A percentile compares a stretch with the other conserved stretches of the same genome.
phyloP scores from a whole-genome alignment of 2,888 invertebrate species.

The Ethmia dodecea region DNA sequence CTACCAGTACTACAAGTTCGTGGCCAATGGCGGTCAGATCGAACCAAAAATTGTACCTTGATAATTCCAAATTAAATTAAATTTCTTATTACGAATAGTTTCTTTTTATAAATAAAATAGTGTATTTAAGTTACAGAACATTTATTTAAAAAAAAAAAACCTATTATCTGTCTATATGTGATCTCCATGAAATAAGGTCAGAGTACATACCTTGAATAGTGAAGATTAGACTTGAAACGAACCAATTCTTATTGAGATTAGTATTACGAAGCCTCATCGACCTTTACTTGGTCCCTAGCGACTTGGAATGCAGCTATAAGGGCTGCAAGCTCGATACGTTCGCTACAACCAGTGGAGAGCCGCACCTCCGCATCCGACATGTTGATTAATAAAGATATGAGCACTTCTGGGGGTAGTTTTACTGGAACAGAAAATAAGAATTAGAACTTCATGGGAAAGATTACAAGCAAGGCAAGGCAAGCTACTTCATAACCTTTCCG shows the following conservation, averaged over 20 bases:
- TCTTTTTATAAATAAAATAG: no score
- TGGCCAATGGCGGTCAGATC: slow-evolving; percentile 16
- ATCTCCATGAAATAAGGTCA: no score
- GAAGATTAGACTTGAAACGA: no score
- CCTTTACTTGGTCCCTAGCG: slow-evolving; percentile 78
- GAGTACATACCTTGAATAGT: no score
- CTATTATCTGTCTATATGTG: no score
- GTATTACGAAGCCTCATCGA: slow-evolving; percentile 21
- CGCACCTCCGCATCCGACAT: slow-evolving; percentile 94
- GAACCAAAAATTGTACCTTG: slow-evolving; percentile 8
- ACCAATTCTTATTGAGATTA: neutral
- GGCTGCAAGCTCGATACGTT: slow-evolving; percentile 92
- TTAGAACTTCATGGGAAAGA: no score
- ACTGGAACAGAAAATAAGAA: slow-evolving; percentile 82
- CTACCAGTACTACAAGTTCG: slow-evolving; percentile 21
- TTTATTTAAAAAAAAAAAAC: no score
- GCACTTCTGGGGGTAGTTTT: slow-evolving; percentile 88
- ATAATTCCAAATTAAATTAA: no score
- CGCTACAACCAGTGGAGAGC: slow-evolving; percentile 90
- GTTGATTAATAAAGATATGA: slow-evolving; percentile 88
- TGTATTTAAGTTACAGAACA: no score
- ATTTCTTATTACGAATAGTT: no score
- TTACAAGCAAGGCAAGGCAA: no score
- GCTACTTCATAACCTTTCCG: no score
- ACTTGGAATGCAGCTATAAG: slow-evolving; percentile 92